These are phyloP conservation scores for Saccopteryx bilineata DNA, from an alignment of 2,113 vertebrate genomes.

Conservation along the genomic window DNA sequence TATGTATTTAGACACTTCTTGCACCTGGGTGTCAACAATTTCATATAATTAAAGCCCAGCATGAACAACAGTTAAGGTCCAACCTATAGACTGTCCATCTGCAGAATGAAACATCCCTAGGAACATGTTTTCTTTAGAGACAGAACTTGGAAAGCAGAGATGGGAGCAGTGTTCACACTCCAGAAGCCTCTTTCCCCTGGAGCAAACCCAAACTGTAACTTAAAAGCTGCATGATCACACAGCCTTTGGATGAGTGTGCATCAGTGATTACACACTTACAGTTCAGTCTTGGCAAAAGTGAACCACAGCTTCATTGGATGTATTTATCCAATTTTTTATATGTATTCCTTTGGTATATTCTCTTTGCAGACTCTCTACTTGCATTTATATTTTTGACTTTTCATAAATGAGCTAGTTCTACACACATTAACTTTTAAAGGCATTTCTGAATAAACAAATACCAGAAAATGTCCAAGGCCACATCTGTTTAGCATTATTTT, in stretches of 20 bases:
- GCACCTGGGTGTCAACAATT: not conserved
- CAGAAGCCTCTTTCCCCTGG: conserved; percentile 68
- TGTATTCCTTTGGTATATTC: conserved; percentile 46
- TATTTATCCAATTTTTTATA: conserved; percentile 43
- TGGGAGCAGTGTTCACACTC: not conserved
- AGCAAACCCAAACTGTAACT: conserved; percentile 57
- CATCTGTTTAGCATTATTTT: conserved; percentile 51
- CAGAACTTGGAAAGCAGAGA: conserved; percentile 40
- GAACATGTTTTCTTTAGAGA: conserved; percentile 28
- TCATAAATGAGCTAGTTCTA: conserved; percentile 49
- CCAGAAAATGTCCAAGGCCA: conserved; percentile 1
- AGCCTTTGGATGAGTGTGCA: conserved; percentile 60
- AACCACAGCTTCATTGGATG: conserved; percentile 56
- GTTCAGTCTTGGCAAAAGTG: conserved; percentile 71
- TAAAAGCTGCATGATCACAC: conserved; percentile 47
- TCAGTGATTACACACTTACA: conserved; percentile 47
- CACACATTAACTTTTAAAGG: conserved; percentile 66
- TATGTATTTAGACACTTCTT: conserved; percentile 19
- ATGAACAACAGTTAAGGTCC: not conserved
- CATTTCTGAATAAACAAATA: conserved; percentile 69
- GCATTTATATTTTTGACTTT: conserved; percentile 63
- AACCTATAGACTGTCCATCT: not conserved
- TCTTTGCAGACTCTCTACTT: conserved; percentile 71
- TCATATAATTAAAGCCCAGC: conserved; percentile 29
- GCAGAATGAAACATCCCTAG: not conserved